Evolutionary conservation across 2,797 vertebrate species (phyloP).

Genomic region (Enoplosus armatus): DNA sequence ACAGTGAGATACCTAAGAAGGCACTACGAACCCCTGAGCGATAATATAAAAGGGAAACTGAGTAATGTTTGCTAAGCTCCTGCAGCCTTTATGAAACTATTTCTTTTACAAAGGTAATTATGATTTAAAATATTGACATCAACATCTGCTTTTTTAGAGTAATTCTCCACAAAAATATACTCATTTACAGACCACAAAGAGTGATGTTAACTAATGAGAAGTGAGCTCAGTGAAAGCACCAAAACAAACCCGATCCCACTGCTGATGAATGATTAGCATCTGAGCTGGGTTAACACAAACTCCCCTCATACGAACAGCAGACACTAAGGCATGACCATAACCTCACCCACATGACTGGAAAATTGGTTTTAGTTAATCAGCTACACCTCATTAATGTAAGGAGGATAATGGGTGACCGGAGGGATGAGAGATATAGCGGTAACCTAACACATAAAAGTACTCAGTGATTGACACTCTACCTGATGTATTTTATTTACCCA

Average conservation of each 20-base stretch:
- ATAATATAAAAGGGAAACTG: conserved; percentile 19
- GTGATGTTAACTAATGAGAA: conserved; percentile 19
- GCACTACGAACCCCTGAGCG: background rate
- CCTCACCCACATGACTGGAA: conserved; percentile 67
- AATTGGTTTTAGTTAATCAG: conserved; percentile 77
- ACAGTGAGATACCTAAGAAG: conserved; percentile 2
- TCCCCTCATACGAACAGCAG: conserved; percentile 23
- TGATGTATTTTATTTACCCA: conserved; percentile 16
- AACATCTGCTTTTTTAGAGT: background rate
- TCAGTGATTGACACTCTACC: background rate
- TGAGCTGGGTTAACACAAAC: conserved; percentile 37
- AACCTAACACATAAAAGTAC: background rate
- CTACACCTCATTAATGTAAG: conserved; percentile 53
- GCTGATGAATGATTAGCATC: conserved; percentile 74
- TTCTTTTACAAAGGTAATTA: background rate
- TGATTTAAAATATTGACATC: background rate
- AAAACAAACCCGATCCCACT: conserved; percentile 34
- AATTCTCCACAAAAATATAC: background rate
- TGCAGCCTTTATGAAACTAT: conserved; percentile 19
- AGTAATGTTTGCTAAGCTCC: conserved; percentile 23
- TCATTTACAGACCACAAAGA: conserved; percentile 11
- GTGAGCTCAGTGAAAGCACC: conserved; percentile 23
- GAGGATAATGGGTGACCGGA: background rate
- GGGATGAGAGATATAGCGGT: background rate
- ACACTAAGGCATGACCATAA: conserved; percentile 50